These are phyloP conservation scores for Drosophila pandora DNA, from an alignment of 1,140 invertebrate species.

Conservation along the genomic window DNA sequence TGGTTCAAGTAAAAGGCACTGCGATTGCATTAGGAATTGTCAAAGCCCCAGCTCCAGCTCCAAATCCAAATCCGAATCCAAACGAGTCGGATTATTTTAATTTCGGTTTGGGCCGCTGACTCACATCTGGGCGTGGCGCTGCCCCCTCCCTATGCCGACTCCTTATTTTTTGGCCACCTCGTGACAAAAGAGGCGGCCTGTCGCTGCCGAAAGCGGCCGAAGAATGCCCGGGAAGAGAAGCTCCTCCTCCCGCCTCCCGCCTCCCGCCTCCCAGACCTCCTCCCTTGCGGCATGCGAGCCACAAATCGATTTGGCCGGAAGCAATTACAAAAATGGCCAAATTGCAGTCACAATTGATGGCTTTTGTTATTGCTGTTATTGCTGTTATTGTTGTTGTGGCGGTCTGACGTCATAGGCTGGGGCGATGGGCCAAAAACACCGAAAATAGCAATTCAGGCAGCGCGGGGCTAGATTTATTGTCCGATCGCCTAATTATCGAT, in stretches of 20 bases:
- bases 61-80: slow-evolving; percentile 23
- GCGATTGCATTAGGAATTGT: slow-evolving; percentile 72
- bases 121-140: slow-evolving; percentile 24
- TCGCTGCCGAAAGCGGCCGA: too few relatives aligned
- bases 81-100: slow-evolving; percentile 20
- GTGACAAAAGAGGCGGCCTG: slow-evolving; percentile 27
- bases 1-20: slow-evolving; percentile 80
- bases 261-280: slow-evolving; percentile 2
- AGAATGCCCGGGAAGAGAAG: too few relatives aligned
- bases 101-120: slow-evolving; percentile 22
- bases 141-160: neutral
- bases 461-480: slow-evolving; percentile 61
- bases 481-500: slow-evolving; percentile 64
- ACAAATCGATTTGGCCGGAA: slow-evolving; percentile 53
- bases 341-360: slow-evolving; percentile 70
- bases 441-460: slow-evolving; percentile 47
- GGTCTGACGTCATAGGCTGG: slow-evolving; percentile 60
- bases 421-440: slow-evolving; percentile 16
- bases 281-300: slow-evolving; percentile 18
- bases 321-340: slow-evolving; percentile 77
- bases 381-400: slow-evolving; percentile 47
- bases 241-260: too few relatives aligned
- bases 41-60: slow-evolving; percentile 38
- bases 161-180: neutral
- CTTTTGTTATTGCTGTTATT: slow-evolving; percentile 49